Evolutionary conservation across 2,113 vertebrate species (phyloP).

Genomic region (Xenus cinereus): DNA sequence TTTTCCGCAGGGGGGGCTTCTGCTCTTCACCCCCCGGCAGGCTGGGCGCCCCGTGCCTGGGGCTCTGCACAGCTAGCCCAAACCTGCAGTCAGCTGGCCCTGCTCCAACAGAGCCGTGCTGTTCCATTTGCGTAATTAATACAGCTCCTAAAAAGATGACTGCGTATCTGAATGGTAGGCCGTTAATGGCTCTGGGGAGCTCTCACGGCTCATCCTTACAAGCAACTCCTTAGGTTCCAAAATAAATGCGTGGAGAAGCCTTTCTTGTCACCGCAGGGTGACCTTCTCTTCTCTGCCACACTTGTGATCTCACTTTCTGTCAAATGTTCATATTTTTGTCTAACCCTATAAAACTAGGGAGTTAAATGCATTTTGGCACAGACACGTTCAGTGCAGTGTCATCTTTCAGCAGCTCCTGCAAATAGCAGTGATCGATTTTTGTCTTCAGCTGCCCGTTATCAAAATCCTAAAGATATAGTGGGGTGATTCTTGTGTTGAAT

Average conservation of each 20-base stretch:
- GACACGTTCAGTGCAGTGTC: background rate
- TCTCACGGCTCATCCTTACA: background rate
- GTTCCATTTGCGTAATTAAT: constrained; percentile 68
- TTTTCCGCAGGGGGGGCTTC: background rate
- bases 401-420: constrained; percentile 16
- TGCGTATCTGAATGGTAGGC: background rate
- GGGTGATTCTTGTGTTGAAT: background rate
- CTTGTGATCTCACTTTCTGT: constrained; percentile 33
- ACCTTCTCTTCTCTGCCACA: constrained; percentile 25
- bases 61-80: background rate
- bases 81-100: constrained; percentile 34
- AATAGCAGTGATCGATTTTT: constrained; percentile 35
- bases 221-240: background rate
- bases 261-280: background rate
- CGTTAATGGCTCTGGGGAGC: constrained; percentile 40
- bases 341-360: constrained; percentile 15
- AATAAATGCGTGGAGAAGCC: background rate
- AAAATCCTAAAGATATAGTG: background rate
- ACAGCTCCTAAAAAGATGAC: constrained; percentile 45
- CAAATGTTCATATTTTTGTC: constrained; percentile 26
- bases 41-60: accelerated
- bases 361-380: constrained; percentile 43
- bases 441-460: constrained; percentile 4
- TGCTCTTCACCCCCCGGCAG: accelerated
- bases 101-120: constrained; percentile 14